Evolutionary conservation across 2,888 invertebrate species (phyloP).

Genomic region (Nowickia ferox): DNA sequence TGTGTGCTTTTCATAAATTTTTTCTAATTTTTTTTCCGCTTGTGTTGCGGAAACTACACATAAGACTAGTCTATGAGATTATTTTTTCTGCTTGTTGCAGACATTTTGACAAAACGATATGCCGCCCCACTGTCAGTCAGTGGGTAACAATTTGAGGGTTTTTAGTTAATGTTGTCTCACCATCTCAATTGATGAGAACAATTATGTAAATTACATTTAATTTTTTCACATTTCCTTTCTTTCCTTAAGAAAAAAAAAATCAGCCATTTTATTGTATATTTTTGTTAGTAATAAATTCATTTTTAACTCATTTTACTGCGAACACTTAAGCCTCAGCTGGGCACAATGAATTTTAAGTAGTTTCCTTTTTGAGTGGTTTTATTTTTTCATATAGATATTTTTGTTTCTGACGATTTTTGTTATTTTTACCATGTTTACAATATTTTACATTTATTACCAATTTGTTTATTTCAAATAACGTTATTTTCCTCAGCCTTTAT

Average conservation of each 20-base stretch:
- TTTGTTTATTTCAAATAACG: constrained; percentile 57
- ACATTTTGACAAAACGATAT: background rate
- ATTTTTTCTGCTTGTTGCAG: background rate
- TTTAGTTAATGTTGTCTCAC: background rate
- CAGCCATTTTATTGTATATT: constrained; percentile 60
- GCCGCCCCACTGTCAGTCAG: background rate
- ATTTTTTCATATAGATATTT: background rate
- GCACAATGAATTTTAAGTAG: constrained; percentile 71
- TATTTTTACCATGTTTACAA: constrained; percentile 63
- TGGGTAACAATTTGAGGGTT: background rate
- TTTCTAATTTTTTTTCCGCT: too few relatives aligned
- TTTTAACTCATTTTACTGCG: background rate
- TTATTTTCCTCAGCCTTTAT: background rate
- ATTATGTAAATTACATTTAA: constrained; percentile 70
- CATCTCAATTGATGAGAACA: constrained; percentile 63
- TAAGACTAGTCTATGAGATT: background rate
- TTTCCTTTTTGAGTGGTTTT: constrained; percentile 38
- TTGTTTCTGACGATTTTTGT: constrained; percentile 13
- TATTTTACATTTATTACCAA: constrained; percentile 71
- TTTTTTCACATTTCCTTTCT: constrained; percentile 33
- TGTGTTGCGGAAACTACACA: too few relatives aligned
- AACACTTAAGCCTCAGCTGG: constrained; percentile 53
- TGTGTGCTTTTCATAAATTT: too few relatives aligned
- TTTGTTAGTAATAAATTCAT: constrained; percentile 49
- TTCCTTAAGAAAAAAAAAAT: constrained; percentile 16